Base-by-base conservation (phyloP, 2,113 vertebrate genomes). In the Sinosuthora webbiana region DNA sequence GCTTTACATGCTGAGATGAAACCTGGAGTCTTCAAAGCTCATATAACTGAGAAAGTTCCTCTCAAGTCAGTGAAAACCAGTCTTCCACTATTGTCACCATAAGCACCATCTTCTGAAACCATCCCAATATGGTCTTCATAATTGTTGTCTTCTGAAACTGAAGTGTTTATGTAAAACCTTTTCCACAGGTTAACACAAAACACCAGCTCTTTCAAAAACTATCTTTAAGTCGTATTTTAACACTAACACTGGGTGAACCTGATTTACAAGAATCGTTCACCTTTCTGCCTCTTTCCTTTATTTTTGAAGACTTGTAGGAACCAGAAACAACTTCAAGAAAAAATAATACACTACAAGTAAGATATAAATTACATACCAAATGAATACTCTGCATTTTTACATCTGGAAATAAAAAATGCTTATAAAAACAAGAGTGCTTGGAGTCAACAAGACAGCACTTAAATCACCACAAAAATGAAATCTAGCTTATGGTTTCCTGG, bases 391-490 rank as follows among this genome's bases (percentile, higher is more conserved):
- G 16, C 39, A 70, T 68, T 89, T 83, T 85, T 88, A 30, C 5
- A 28, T 63, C 37, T 67, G 30, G 13, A 86, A 90, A 92, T 42
- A 91, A 65, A 83, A 85, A 31, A 33, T 8, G 25, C 23, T 47
- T 50, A 33, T 59, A 33, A 90, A 95, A 69, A 2, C 4, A 4
- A 35, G 9, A 77, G 17, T 28, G 63, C 39, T 88, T 77, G 25
- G 27, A 88, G 24, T 64, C 76, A 56, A 13, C 63, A 83, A 74
- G 39, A 62, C 71, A 73, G 79, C 7, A 45, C 22, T 84, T 59
- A 62, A 90, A 64, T 42, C 28, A 49, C 90, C 91, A 94, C 81
- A 91, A 60, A 93, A 92, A 94, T 56, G 7, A 83, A 71, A 86
- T 68, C 24, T 52, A 74, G 52, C 37, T 77, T 41, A 70, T 14